These are phyloP conservation scores for Lagopus muta DNA, from an alignment of 2,113 vertebrate species.

Conservation along the genomic window DNA sequence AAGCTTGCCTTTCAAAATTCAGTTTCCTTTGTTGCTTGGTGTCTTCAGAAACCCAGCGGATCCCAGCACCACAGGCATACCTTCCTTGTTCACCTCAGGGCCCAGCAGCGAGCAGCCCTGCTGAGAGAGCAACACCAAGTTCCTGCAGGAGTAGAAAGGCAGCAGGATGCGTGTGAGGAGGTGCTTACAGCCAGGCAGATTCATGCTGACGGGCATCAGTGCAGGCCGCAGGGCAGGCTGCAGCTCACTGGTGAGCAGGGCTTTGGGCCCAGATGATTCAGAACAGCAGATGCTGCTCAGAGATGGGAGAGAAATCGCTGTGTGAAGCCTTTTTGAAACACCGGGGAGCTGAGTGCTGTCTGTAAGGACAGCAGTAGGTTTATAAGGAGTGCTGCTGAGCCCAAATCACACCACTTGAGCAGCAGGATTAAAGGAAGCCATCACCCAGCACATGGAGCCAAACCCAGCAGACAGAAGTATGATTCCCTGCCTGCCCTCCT, in stretches of 20 bases:
- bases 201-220: fast-evolving
- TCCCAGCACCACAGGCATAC: fast-evolving
- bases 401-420: neutral
- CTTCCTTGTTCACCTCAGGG: neutral
- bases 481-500: neutral
- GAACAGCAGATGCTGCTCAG: neutral
- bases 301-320: neutral
- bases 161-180: fast-evolving
- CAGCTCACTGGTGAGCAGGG: neutral
- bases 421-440: neutral
- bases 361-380: constrained; percentile 1
- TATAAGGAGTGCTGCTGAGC: constrained; percentile 31
- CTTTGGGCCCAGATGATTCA: neutral
- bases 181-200: neutral
- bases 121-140: neutral
- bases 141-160: too few species aligned
- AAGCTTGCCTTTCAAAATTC: neutral
- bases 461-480: neutral
- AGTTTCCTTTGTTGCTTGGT: neutral
- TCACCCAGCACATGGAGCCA: neutral
- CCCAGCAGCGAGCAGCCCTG: fast-evolving
- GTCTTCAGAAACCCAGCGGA: neutral
- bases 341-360: constrained; percentile 20
- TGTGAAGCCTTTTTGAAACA: neutral
- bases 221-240: fast-evolving